These are phyloP conservation scores for Drosophila erecta DNA, from an alignment of 1,140 invertebrate species.

Conservation along the genomic window DNA sequence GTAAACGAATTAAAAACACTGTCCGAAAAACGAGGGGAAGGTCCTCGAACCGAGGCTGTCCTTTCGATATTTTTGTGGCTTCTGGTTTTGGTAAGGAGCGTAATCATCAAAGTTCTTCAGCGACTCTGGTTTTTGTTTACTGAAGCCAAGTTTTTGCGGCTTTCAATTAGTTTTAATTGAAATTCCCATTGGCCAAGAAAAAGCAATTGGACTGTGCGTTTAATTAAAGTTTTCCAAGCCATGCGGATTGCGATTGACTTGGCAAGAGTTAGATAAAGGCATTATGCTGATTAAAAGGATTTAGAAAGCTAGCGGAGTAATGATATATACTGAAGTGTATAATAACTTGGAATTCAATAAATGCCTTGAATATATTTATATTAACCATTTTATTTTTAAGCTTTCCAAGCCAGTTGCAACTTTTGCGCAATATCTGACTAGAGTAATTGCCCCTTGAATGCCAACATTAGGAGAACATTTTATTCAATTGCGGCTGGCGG, in stretches of 20 bases:
- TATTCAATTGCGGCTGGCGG: constrained; percentile 75
- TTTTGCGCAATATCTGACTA: constrained; percentile 7
- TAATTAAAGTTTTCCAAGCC: constrained; percentile 63
- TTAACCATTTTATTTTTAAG: too few species aligned
- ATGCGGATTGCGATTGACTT: constrained; percentile 8
- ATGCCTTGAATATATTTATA: too few species aligned
- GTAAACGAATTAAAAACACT: constrained; percentile 79
- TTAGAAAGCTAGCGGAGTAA: background rate
- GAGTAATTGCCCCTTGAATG: background rate
- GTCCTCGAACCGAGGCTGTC: constrained; percentile 16
- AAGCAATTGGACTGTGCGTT: constrained; percentile 51
- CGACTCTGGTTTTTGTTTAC: constrained; percentile 61
- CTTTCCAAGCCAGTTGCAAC: constrained; percentile 6
- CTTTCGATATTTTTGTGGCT: constrained; percentile 37
- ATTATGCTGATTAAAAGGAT: constrained; percentile 5
- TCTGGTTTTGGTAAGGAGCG: background rate
- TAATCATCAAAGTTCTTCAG: constrained; percentile 51
- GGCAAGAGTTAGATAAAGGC: constrained; percentile 12
- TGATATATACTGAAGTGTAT: background rate
- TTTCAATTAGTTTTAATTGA: constrained; percentile 83
- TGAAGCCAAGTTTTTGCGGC: constrained; percentile 67
- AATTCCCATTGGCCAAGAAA: constrained; percentile 50
- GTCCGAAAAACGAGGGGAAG: constrained; percentile 32
- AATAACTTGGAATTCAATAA: background rate
- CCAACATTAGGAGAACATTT: constrained; percentile 69